Evolutionary conservation across 1,140 invertebrate genomes (phyloP).

Genomic region (Trachymyrmex cornetzi): DNA sequence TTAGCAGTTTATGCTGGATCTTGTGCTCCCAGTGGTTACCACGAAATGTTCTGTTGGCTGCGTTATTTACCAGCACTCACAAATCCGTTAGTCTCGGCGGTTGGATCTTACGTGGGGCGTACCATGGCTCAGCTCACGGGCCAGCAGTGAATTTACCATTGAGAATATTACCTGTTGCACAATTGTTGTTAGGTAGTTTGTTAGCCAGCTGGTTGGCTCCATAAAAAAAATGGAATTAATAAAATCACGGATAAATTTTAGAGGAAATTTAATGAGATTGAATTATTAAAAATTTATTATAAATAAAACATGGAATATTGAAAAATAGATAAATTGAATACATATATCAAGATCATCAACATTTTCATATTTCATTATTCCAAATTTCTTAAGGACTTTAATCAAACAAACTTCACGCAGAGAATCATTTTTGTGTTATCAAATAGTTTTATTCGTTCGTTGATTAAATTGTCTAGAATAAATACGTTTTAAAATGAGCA

Average conservation of each 20-base stretch:
- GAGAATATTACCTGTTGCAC: constrained; percentile 82
- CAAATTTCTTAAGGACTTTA: constrained; percentile 15
- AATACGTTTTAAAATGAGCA: constrained; percentile 3
- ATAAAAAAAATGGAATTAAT: constrained; percentile 21
- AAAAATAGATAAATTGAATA: constrained; percentile 1
- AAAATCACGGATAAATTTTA: background rate
- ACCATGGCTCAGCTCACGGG: constrained; percentile 80
- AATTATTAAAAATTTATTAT: background rate
- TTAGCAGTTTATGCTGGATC: constrained; percentile 83
- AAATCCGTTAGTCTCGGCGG: constrained; percentile 84
- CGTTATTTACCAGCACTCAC: constrained; percentile 84
- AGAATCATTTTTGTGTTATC: constrained; percentile 66
- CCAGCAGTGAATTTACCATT: constrained; percentile 83
- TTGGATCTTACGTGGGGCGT: constrained; percentile 83
- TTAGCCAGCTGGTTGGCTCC: constrained; percentile 82
- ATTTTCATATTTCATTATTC: background rate
- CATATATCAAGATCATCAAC: background rate
- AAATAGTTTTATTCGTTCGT: constrained; percentile 72
- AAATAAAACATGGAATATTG: background rate
- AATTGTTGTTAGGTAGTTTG: constrained; percentile 83
- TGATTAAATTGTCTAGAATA: constrained; percentile 57
- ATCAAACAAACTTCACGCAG: constrained; percentile 51
- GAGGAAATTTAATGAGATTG: background rate
- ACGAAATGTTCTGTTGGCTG: constrained; percentile 79
- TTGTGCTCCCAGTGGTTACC: constrained; percentile 82